phyloP scores from a whole-genome alignment of 2,888 invertebrate species.

The Tinea trinotella region DNA sequence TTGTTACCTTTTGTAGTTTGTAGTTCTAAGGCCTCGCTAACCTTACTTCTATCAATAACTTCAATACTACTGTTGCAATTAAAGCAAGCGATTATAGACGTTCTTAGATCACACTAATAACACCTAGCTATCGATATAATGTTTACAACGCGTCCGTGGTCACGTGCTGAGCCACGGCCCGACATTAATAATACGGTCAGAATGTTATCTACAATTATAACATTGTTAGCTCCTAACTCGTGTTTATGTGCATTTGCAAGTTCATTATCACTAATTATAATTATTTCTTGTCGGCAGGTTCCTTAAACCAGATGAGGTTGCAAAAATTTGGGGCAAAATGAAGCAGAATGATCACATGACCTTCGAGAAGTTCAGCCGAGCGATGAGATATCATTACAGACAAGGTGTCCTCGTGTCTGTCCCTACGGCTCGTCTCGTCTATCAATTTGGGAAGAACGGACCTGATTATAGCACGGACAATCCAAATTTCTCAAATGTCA shows the following conservation, averaged over 20 bases:
- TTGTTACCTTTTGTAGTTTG: background rate
- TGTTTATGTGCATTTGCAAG: background rate
- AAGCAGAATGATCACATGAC: slow-evolving; percentile 93
- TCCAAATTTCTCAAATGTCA: slow-evolving; percentile 64
- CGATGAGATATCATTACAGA: slow-evolving; percentile 90
- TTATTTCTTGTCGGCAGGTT: slow-evolving; percentile 69
- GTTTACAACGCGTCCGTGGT: background rate
- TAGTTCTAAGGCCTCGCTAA: background rate
- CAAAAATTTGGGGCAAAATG: slow-evolving; percentile 87
- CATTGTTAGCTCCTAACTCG: background rate
- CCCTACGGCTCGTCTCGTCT: slow-evolving; percentile 81
- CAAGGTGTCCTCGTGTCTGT: slow-evolving; percentile 82
- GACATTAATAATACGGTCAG: slow-evolving; percentile 5
- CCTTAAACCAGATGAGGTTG: slow-evolving; percentile 88
- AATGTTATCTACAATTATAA: slow-evolving; percentile 10
- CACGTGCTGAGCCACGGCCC: slow-evolving; percentile 8
- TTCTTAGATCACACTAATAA: slow-evolving; percentile 6
- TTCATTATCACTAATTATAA: slow-evolving; percentile 16
- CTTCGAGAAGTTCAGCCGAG: slow-evolving; percentile 92
- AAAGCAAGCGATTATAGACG: slow-evolving; percentile 11
- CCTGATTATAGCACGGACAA: slow-evolving; percentile 81
- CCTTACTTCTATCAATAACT: slow-evolving; percentile 4
- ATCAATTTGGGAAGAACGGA: slow-evolving; percentile 86
- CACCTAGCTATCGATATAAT: background rate
- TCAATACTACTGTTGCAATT: slow-evolving; percentile 8